These are phyloP conservation scores for Danionella dracula DNA, from an alignment of 2,797 vertebrate genomes.

Conservation along the genomic window DNA sequence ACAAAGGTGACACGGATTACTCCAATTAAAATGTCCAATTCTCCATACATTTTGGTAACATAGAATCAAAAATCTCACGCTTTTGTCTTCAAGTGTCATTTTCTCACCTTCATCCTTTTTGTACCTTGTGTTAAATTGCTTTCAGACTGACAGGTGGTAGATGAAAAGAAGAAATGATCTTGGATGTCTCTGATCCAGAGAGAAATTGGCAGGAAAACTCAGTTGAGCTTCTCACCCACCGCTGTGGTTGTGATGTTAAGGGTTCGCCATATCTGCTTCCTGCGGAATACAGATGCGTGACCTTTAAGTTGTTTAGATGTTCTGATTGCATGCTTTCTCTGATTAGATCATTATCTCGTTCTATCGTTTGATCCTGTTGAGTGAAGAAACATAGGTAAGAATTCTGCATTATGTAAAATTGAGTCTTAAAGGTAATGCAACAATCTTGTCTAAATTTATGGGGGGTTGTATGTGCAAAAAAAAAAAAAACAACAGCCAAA, in stretches of 20 bases:
- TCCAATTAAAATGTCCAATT: slow-evolving; percentile 9
- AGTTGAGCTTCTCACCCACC: not conserved
- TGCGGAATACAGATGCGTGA: not conserved
- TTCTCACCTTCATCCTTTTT: not conserved
- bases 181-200: not conserved
- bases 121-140: slow-evolving; percentile 4
- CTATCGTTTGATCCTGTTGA: too few species aligned
- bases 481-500: too few species aligned
- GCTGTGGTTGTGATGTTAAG: not conserved
- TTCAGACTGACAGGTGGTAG: slow-evolving; percentile 28
- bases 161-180: slow-evolving; percentile 31
- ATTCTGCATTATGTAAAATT: too few species aligned
- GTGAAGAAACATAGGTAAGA: too few species aligned
- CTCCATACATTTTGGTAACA: not conserved
- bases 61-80: not conserved
- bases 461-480: too few species aligned
- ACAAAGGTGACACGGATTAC: not conserved
- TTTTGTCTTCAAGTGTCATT: not conserved
- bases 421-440: too few species aligned
- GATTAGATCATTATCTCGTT: not conserved
- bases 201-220: slow-evolving; percentile 18
- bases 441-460: too few species aligned
- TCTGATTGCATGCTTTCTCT: not conserved
- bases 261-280: not conserved
- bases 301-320: not conserved